Evolutionary conservation across 2,888 invertebrate species (phyloP), one percentile per base, ranked within the genome.

Genomic region (Exephanes ischioxanthus): DNA sequence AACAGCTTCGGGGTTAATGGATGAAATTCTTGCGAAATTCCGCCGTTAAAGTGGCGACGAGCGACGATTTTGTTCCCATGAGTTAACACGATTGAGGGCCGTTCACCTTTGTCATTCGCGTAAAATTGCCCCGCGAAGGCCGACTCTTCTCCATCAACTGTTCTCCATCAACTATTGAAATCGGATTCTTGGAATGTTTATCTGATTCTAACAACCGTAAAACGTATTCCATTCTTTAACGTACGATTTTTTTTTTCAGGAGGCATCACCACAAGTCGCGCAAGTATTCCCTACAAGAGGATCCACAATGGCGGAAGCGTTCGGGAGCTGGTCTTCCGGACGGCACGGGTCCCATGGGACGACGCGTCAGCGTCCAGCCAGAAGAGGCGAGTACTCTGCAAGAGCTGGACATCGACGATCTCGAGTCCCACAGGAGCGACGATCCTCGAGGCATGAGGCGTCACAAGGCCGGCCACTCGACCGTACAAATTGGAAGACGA

Each of bases 201-300:
- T 48, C 16, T 4, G 45, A 4, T 48, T 48, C 0, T 16, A 48
- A 3, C 16, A 48, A 16, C 16, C 16, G 45, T 48, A 48, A 48
- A 48, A 48, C 45, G 7, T 41, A 41, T 41, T 66, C 16, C 16
- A 51, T 14, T 45, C 0, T n/a, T 45, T 7, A 68, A 58, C 83
- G 68, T 76, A n/a, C 2, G 0, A 11, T 11, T 41, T 33, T 14
- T 68, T 26, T 72, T 92, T 91, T 3, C 90, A 96, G 95, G 94
- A 96, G 97, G 87, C 96, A 96, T 87, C 96, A 96, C 91, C 94
- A 96, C 87, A 96, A 97, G 89, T 95, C 95, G 41, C 94, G 96
- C 48, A 98, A 97, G 94, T 97, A 96, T 93, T 97, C 97, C 55
- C 95, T 97, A 80, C 97, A 97, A 91, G 97, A 97, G 91, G 96